phyloP scores from a whole-genome alignment of 2,888 invertebrate genomes.

The Sesia bembeciformis region DNA sequence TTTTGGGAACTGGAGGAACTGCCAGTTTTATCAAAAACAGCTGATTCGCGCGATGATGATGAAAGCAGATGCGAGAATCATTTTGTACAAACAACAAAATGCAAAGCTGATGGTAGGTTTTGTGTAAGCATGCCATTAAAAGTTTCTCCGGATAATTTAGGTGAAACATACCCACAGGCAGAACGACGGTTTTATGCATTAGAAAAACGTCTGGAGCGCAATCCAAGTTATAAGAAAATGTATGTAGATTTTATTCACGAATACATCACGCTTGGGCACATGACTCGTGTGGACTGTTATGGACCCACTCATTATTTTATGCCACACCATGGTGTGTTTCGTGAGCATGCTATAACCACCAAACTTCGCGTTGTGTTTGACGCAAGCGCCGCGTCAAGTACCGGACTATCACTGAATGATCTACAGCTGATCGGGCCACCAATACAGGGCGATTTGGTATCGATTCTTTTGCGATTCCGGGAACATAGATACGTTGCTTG shows the following conservation, averaged over 20 bases:
- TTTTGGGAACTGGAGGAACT: too few species aligned
- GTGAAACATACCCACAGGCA: constrained; percentile 7
- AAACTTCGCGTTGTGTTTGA: constrained; percentile 8
- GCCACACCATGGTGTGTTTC: constrained; percentile 11
- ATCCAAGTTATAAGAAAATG: background rate
- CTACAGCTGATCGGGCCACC: constrained; percentile 11
- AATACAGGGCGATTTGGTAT: constrained; percentile 14
- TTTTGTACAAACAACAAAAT: constrained; percentile 4
- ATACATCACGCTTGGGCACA: constrained; percentile 10
- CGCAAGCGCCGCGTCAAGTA: constrained; percentile 6
- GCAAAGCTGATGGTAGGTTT: constrained; percentile 9
- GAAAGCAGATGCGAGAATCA: background rate
- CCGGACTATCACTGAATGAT: constrained; percentile 12
- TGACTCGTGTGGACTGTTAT: constrained; percentile 4
- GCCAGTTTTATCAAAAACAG: too few species aligned
- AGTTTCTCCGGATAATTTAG: constrained; percentile 6
- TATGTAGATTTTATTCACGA: constrained; percentile 11
- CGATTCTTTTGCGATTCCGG: constrained; percentile 15
- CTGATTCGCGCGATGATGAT: background rate
- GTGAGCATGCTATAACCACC: constrained; percentile 6
- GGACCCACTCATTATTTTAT: constrained; percentile 6
- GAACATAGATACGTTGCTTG: constrained; percentile 11
- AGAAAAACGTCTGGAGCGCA: constrained; percentile 4
- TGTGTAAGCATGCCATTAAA: constrained; percentile 8
- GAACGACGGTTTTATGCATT: constrained; percentile 7